Conservation (phyloP, 1,140 invertebrate genomes). For the Brachionus plicatilis region DNA sequence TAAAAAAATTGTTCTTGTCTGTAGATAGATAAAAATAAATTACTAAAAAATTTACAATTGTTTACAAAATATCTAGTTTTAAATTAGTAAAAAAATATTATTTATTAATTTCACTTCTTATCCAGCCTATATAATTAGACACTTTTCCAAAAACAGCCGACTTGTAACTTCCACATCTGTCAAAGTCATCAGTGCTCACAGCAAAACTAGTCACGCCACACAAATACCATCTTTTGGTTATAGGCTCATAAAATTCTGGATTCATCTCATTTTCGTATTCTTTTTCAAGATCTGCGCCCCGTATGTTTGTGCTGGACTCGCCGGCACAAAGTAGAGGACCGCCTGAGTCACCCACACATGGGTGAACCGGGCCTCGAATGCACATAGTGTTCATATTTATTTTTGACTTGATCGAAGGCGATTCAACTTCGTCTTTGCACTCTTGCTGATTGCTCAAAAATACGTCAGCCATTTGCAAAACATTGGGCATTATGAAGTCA, state of each 20-base stretch:
- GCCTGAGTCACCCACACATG: constrained; percentile 35
- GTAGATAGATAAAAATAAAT: not conserved
- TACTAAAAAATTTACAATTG: constrained; percentile 18
- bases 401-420: constrained; percentile 17
- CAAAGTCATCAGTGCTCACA: constrained; percentile 16
- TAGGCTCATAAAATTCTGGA: not conserved
- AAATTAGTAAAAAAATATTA: not conserved
- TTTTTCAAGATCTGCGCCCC: not conserved
- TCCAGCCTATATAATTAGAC: constrained; percentile 8
- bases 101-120: constrained; percentile 1
- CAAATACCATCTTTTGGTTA: constrained; percentile 6
- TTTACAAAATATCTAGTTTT: not conserved
- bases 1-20: not conserved
- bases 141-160: constrained; percentile 33
- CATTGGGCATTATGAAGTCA: constrained; percentile 11
- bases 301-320: not conserved
- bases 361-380: constrained; percentile 6
- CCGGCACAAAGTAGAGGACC: constrained; percentile 18
- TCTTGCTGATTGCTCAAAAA: not conserved
- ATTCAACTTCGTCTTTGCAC: constrained; percentile 34
- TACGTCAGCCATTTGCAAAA: constrained; percentile 27
- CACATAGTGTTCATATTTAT: constrained; percentile 19
- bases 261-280: constrained; percentile 9
- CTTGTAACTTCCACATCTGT: constrained; percentile 30
- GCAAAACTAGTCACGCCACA: constrained; percentile 38